phyloP scores from a whole-genome alignment of 2,888 invertebrate species.

The Acleris literana region DNA sequence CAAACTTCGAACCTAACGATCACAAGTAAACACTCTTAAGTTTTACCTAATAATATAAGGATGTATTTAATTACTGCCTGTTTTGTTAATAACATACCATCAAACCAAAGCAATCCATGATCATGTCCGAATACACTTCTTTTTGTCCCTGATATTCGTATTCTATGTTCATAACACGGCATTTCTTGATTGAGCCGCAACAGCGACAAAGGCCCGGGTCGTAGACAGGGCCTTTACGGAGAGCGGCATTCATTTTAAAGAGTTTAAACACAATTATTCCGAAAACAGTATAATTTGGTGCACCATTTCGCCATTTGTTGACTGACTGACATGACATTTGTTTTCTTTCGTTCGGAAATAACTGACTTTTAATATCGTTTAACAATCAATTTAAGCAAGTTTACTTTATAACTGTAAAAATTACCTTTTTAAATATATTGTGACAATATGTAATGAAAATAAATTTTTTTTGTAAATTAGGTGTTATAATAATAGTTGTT shows the following conservation, averaged over 20 bases:
- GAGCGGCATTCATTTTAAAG: slow-evolving; percentile 29
- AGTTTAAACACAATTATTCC: slow-evolving; percentile 3
- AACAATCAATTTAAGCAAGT: background rate
- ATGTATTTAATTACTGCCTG: too few species aligned
- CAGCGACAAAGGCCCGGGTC: slow-evolving; percentile 42
- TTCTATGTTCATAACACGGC: slow-evolving; percentile 42
- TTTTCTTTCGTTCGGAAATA: slow-evolving; percentile 1
- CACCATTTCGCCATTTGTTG: background rate
- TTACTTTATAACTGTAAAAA: too few species aligned
- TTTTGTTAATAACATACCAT: slow-evolving; percentile 51
- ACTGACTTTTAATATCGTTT: background rate
- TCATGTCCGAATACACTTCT: slow-evolving; percentile 44
- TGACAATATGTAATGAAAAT: too few species aligned
- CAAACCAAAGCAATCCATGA: slow-evolving; percentile 71
- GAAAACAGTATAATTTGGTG: too few species aligned
- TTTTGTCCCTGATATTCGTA: slow-evolving; percentile 39
- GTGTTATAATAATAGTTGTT: too few species aligned
- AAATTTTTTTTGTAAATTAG: too few species aligned
- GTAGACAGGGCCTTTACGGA: slow-evolving; percentile 36
- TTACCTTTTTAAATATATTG: too few species aligned
- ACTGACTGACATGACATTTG: slow-evolving; percentile 1
- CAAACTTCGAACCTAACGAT: rapidly evolving
- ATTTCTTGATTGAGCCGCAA: slow-evolving; percentile 45
- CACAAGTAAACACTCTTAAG: too few species aligned
- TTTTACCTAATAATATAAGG: too few species aligned